Evolutionary conservation across 1,140 invertebrate genomes (phyloP), one percentile per base, ranked within the genome.

Genomic region (Phenacoccus solenopsis): DNA sequence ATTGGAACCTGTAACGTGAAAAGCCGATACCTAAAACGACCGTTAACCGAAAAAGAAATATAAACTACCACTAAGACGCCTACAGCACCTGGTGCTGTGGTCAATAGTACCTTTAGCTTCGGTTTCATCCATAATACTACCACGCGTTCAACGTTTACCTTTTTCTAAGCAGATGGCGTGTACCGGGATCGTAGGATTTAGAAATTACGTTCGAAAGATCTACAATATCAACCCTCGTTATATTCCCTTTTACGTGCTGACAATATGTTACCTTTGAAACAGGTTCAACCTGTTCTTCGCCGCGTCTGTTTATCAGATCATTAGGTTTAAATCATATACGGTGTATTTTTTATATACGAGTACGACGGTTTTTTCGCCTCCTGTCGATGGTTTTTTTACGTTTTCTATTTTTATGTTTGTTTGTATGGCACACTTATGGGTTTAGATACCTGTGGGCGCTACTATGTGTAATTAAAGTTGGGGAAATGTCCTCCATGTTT

Each of bases 211-310:
- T 5, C 30, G 5, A 32, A 7, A 32, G n/a, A 32, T 32, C 5
- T 13, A 32, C 30, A 59, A 25, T 25, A 64, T 64, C 59, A 64
- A 64, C 59, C 59, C 59, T 64, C 59, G 59, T 64, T 20, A 4
- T 24, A 64, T 64, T 5, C 59, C 59, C 21, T 64, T 64, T 64
- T 64, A 64, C 59, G 59, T 25, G 59, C 22, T 27, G 21, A 24
- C 59, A 64, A 64, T 64, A 64, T 64, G 59, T 64, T 64, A 24
- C 59, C 59, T 64, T 64, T 25, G 59, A 64, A 64, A 64, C 59
- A 64, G 59, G 59, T 64, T 64, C 59, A 64, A 64, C 59, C 59
- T 64, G 59, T 64, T 38, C n/a, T 38, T 64, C 13, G 59, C 21
- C 21, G 13, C 38, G 13, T 64, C 59, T 64, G 25, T 64, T 64